Conservation (phyloP, 2,888 invertebrate genomes). For the Vanessa cardui region DNA sequence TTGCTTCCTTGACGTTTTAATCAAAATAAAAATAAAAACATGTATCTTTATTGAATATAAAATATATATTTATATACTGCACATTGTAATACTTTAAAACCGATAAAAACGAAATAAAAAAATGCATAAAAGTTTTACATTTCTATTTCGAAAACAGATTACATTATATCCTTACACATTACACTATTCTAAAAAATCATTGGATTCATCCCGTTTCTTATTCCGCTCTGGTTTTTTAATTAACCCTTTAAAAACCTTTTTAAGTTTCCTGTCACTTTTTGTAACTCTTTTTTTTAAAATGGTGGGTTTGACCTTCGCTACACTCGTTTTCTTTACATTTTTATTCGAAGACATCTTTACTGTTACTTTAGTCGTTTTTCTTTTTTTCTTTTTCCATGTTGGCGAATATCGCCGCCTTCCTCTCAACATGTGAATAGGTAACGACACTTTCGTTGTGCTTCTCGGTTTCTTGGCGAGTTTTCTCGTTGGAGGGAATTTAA, state of each 20-base stretch:
- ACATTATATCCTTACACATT: background rate
- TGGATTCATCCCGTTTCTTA: slow-evolving; percentile 43
- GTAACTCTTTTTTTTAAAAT: slow-evolving; percentile 49
- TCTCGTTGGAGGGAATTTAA: slow-evolving; percentile 43
- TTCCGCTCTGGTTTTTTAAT: slow-evolving; percentile 23
- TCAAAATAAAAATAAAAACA: too few species aligned
- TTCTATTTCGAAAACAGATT: background rate
- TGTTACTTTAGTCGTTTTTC: slow-evolving; percentile 14
- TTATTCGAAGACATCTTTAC: slow-evolving; percentile 14
- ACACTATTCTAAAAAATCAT: slow-evolving; percentile 49
- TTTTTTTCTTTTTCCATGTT: slow-evolving; percentile 35
- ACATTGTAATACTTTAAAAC: background rate
- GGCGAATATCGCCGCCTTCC: slow-evolving; percentile 51
- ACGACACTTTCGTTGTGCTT: slow-evolving; percentile 29
- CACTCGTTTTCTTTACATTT: slow-evolving; percentile 22
- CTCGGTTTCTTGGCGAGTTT: slow-evolving; percentile 40
- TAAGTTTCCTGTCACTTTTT: slow-evolving; percentile 49
- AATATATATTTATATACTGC: background rate
- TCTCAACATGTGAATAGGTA: slow-evolving; percentile 48
- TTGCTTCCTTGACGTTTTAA: too few species aligned
- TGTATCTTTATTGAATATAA: too few species aligned
- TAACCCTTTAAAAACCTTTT: slow-evolving; percentile 52
- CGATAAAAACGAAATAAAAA: background rate
- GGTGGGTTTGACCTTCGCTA: slow-evolving; percentile 37
- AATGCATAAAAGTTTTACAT: background rate